A percentile compares a stretch with the other conserved stretches of the same genome.
These are phyloP conservation scores for Drosophila merina DNA, from an alignment of 2,888 invertebrate genomes.

Conservation along the genomic window DNA sequence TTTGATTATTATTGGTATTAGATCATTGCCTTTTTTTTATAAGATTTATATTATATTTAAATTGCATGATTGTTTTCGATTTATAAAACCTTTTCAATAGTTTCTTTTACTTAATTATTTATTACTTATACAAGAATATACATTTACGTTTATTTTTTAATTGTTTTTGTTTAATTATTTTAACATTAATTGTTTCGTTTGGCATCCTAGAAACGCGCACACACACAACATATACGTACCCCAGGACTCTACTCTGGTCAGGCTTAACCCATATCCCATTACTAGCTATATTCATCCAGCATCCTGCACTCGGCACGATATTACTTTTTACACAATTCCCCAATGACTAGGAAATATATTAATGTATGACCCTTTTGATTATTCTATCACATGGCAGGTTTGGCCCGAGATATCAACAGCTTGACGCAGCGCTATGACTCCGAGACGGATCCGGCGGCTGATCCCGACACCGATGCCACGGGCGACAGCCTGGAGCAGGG, in stretches of 20 bases:
- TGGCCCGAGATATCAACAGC: constrained; percentile 83
- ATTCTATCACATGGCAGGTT: constrained; percentile 63
- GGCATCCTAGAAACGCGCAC: background rate
- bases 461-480: constrained; percentile 91
- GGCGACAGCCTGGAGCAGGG: constrained; percentile 84
- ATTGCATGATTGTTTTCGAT: no score
- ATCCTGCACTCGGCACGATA: constrained; percentile 40
- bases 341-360: background rate
- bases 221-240: constrained; percentile 17
- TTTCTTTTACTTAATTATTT: no score
- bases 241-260: constrained; percentile 31
- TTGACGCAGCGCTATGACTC: constrained; percentile 84
- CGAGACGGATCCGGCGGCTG: constrained; percentile 85
- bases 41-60: no score
- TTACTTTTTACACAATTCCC: constrained; percentile 21
- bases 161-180: constrained; percentile 21
- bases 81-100: no score
- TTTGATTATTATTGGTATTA: no score
- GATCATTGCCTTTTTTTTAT: no score
- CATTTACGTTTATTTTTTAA: no score
- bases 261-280: constrained; percentile 14
- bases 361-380: background rate
- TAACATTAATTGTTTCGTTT: background rate
- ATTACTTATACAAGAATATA: no score
- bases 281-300: constrained; percentile 15